A percentile compares a stretch with the other conserved stretches of the same genome.
These are phyloP conservation scores for Enteromius treurensis DNA, from an alignment of 2,797 vertebrate species.

Conservation along the genomic window DNA sequence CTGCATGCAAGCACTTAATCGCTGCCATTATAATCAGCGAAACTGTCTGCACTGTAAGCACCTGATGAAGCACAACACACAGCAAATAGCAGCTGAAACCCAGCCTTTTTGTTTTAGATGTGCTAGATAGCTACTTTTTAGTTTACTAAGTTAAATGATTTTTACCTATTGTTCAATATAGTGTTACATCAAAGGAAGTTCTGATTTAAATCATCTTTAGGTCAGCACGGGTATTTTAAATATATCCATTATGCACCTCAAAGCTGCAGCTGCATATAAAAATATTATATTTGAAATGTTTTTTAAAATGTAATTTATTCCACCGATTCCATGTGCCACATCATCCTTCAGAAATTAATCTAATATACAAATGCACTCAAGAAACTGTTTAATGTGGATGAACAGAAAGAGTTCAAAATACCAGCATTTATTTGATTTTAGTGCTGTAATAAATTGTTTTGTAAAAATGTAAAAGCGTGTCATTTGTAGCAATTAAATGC, in stretches of 20 bases:
- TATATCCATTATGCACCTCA: neutral
- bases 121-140: neutral
- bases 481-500: neutral
- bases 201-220: neutral
- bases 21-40: conserved; percentile 13
- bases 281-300: neutral
- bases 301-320: neutral
- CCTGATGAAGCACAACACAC: neutral
- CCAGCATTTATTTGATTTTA: too few relatives aligned
- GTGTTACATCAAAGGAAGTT: neutral
- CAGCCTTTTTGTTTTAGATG: neutral
- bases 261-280: neutral
- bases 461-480: neutral
- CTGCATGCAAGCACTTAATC: conserved; percentile 6
- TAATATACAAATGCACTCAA: neutral
- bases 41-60: neutral
- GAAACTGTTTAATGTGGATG: neutral
- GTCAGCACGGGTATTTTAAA: neutral
- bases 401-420: neutral
- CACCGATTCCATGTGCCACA: neutral
- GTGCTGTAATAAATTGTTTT: too few relatives aligned
- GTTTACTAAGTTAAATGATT: neutral
- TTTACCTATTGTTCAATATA: neutral
- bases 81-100: neutral
- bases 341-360: neutral